A percentile compares a stretch with the other conserved stretches of the same genome.
phyloP scores from a whole-genome alignment of 2,888 invertebrate species.

The Phrixothrix hirtus region DNA sequence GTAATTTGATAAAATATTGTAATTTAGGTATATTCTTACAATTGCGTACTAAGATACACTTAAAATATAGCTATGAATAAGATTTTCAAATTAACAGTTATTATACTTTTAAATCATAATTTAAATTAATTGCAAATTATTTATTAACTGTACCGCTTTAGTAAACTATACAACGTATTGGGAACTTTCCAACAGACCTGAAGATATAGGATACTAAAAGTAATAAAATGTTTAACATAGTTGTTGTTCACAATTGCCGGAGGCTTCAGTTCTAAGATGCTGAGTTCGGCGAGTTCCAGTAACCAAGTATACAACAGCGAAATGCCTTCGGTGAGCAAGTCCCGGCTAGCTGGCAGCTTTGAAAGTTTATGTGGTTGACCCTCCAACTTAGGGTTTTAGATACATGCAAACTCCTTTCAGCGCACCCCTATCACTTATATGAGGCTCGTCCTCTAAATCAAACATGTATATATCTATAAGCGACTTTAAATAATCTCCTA shows the following conservation, averaged over 20 bases:
- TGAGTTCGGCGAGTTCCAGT: slow-evolving; percentile 49
- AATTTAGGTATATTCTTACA: no score
- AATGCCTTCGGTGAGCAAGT: slow-evolving; percentile 52
- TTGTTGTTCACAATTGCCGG: slow-evolving; percentile 49
- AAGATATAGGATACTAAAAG: slow-evolving; percentile 47
- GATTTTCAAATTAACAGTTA: no score
- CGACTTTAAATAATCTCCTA: neutral
- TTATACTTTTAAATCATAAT: no score
- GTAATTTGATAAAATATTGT: no score
- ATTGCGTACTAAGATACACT: no score
- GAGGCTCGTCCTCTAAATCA: slow-evolving; percentile 17
- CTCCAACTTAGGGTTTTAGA: slow-evolving; percentile 52
- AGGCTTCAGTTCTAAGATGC: slow-evolving; percentile 50
- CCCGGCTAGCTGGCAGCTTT: slow-evolving; percentile 52
- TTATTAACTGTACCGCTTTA: slow-evolving; percentile 5
- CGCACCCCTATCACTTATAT: slow-evolving; percentile 26
- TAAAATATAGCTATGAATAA: no score
- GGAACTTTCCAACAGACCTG: slow-evolving; percentile 43
- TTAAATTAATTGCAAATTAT: no score
- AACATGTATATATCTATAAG: slow-evolving; percentile 18
- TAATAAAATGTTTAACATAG: slow-evolving; percentile 57
- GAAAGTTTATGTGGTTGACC: slow-evolving; percentile 58
- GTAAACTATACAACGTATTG: slow-evolving; percentile 23
- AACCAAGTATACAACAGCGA: slow-evolving; percentile 43
- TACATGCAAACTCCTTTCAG: slow-evolving; percentile 53